Evolutionary conservation across 2,113 vertebrate genomes (phyloP), one percentile per base, ranked within the genome.

Genomic region (Ceuthmochares aereus): DNA sequence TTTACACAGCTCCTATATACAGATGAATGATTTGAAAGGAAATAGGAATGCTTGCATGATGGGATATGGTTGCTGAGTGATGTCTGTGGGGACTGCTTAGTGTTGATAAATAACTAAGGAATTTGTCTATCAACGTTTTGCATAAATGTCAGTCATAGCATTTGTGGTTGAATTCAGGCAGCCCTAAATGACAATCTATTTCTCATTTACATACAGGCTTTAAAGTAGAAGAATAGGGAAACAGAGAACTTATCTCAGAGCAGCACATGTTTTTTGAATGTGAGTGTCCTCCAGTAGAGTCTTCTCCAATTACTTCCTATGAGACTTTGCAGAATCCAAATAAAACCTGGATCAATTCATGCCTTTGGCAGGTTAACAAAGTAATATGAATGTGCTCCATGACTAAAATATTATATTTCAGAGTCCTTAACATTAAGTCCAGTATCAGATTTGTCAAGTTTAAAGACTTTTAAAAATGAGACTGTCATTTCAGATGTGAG

Each of bases 101-200:
- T 80, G 74, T 82, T 94, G 85, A 96, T 97, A 96, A 97, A 96
- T 77, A 96, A 95, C 69, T 75, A 88, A 74, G 29, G 96, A 95
- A 96, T 96, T 96, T 90, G 91, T 84, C 89, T 97, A 89, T 63
- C 94, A 96, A 85, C 70, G 91, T 86, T 96, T 94, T 97, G 47
- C 77, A 89, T 85, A 79, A 82, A 49, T 52, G 81, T 79, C 93
- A 87, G 76, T 90, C 91, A 91, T 5, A 72, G 82, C 92, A 94
- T n/a, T 67, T 79, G 45, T 76, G 84, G 60, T 15, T 85, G 49
- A 29, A 47, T 66, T 87, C 47, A 69, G 60, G 60, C 69, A 95
- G 64, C 52, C 76, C 89, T 84, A 92, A 96, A 92, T 93, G 85
- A 81, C 81, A 89, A 80, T 49, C 6, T 55, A 66, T 90, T 95